Evolutionary conservation across 1,140 invertebrate genomes (phyloP).

Genomic region (Phortica variegata): DNA sequence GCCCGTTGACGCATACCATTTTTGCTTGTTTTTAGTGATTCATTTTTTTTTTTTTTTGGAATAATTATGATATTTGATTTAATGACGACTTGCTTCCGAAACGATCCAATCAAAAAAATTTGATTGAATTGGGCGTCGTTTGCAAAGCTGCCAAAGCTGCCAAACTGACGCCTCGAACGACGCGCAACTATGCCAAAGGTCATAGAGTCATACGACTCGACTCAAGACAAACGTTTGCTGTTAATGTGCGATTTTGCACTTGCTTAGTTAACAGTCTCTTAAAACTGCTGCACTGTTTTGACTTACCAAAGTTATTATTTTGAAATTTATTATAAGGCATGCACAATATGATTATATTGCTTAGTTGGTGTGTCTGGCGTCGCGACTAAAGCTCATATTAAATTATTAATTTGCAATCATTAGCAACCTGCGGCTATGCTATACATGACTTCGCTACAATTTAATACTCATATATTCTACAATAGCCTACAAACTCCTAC

Average conservation of each 20-base stretch:
- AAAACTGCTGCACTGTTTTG: no score
- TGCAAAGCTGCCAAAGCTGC: no score
- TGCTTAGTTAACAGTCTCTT: no score
- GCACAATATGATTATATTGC: no score
- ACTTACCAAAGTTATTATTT: no score
- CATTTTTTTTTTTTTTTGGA: no score
- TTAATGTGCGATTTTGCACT: no score
- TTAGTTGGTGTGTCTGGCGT: no score
- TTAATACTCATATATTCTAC: constrained; percentile 49
- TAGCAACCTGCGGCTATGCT: constrained; percentile 34
- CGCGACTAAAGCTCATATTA: constrained; percentile 34
- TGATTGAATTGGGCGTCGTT: constrained; percentile 46
- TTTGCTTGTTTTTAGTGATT: no score
- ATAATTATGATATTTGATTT: constrained; percentile 55
- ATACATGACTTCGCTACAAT: constrained; percentile 37
- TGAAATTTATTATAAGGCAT: no score
- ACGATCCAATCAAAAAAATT: constrained; percentile 55
- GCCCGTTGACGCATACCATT: constrained; percentile 11
- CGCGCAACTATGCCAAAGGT: constrained; percentile 47
- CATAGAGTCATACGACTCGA: no score
- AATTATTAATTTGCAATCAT: constrained; percentile 57
- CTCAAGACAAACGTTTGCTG: no score
- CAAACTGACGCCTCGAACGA: constrained; percentile 18
- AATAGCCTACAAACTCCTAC: constrained; percentile 7
- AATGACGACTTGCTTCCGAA: constrained; percentile 54